These are phyloP conservation scores for Cotesia typhae DNA, from an alignment of 1,140 invertebrate genomes.

Conservation along the genomic window DNA sequence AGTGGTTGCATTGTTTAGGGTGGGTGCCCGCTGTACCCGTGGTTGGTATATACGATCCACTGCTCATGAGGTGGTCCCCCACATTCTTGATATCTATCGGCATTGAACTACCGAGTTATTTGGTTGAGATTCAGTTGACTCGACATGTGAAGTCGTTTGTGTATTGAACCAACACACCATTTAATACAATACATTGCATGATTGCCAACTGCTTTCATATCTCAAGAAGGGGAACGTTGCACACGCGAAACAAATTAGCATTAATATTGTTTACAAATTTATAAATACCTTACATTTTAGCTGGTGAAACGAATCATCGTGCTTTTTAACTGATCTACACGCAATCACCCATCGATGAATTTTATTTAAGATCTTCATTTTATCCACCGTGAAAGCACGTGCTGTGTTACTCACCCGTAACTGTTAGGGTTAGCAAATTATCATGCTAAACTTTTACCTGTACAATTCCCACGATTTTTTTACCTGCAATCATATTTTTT, in stretches of 20 bases:
- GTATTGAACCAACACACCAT: constrained; percentile 49
- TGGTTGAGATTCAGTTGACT: constrained; percentile 49
- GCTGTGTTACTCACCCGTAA: too few species aligned
- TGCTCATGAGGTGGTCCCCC: constrained; percentile 14
- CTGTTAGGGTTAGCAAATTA: too few species aligned
- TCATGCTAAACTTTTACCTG: too few species aligned
- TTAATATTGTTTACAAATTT: not conserved
- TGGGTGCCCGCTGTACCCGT: constrained; percentile 34
- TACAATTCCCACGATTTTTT: too few species aligned
- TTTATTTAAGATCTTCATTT: too few species aligned
- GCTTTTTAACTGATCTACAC: not conserved
- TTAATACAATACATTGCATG: constrained; percentile 1
- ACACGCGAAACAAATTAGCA: constrained; percentile 54
- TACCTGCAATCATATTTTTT: too few species aligned
- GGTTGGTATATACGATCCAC: constrained; percentile 3
- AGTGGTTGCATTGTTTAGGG: constrained; percentile 51
- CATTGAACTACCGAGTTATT: constrained; percentile 39
- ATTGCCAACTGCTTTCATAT: not conserved
- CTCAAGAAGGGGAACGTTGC: constrained; percentile 32
- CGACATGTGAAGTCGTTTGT: constrained; percentile 34
- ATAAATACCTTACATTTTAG: not conserved
- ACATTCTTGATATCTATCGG: constrained; percentile 35
- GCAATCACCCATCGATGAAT: too few species aligned
- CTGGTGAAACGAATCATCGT: not conserved
- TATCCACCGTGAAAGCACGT: too few species aligned